phyloP scores from a whole-genome alignment of 2,888 invertebrate species.

The Tortrix viridana region DNA sequence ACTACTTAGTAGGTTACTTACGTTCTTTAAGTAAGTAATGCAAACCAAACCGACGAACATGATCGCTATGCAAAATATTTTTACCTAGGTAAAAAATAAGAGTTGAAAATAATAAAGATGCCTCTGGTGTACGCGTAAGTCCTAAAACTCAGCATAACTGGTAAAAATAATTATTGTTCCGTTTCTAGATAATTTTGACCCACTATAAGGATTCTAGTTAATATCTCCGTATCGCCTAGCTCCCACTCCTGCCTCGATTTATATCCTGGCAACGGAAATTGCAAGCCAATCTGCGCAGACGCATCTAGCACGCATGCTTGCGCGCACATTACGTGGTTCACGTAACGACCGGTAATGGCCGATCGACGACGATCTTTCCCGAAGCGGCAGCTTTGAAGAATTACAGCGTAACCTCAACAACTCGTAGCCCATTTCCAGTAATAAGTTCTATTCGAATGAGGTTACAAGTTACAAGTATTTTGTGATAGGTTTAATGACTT shows the following conservation, averaged over 20 bases:
- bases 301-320: conserved; percentile 26
- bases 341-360: conserved; percentile 6
- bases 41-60: too few species aligned
- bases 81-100: too few species aligned
- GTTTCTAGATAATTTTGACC: too few species aligned
- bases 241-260: neutral
- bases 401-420: conserved; percentile 1
- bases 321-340: conserved; percentile 6
- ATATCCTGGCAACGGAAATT: conserved; percentile 28
- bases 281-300: conserved; percentile 24
- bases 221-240: neutral
- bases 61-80: too few species aligned
- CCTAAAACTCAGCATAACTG: too few species aligned
- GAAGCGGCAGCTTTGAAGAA: conserved; percentile 10
- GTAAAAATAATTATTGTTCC: too few species aligned
- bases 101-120: too few species aligned
- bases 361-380: conserved; percentile 3
- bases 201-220: neutral
- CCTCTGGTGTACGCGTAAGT: too few species aligned
- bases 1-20: too few species aligned
- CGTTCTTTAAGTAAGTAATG: too few species aligned
- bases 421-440: neutral
- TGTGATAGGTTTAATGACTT: too few species aligned
- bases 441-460: neutral
- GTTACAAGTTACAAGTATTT: too few species aligned